Evolutionary conservation across 53 echinoderm and acorn worm species (phyloP), one percentile per base, ranked within the genome.

Genomic region (Holothuria leucospilota): DNA sequence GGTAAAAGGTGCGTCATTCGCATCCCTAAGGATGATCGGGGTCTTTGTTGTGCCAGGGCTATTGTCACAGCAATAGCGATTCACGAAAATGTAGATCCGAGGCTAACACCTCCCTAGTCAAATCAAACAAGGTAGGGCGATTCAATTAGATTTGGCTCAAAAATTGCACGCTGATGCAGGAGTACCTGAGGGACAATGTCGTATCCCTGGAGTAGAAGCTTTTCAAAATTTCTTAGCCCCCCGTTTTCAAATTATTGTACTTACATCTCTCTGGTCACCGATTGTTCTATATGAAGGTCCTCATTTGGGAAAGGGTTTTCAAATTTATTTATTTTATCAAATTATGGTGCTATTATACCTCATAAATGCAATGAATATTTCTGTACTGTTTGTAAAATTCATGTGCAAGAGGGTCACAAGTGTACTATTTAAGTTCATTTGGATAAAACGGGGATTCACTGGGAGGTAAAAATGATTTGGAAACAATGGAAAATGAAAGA

Each of bases 51-150:
- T 27, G 78, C 93, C 0, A 84, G 90, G 65, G 93, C 89, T 5
- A 84, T 93, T 14, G 93, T 90, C 13, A 93, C 93, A 2, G 93
- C 90, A 7, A 79, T 82, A 29, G 67, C 87, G 2, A 67, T 85
- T 23, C 83, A 84, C 20, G 87, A 93, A 26, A 64, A 49, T 49
- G 59, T 84, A 28, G 29, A 93, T 56, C 60, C 79, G 0, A 68
- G 82, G 12, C 90, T 86, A n/a, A n/a, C n/a, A n/a, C n/a, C n/a
- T n/a, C n/a, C n/a, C n/a, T 86, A 20, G 84, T n/a, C 23, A 71
- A 13, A 90, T 90, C 49, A 28, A 89, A 10, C 23, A 78, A 20
- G 85, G 90, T 0, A 51, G 68, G n/a, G 28, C 14, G 13, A 20
- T 82, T 39, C 93, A 93, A 61, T 20, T 7, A 34, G 34, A 34